Base-by-base conservation (phyloP, 2,113 vertebrate genomes). In the Archilochus colubris region DNA sequence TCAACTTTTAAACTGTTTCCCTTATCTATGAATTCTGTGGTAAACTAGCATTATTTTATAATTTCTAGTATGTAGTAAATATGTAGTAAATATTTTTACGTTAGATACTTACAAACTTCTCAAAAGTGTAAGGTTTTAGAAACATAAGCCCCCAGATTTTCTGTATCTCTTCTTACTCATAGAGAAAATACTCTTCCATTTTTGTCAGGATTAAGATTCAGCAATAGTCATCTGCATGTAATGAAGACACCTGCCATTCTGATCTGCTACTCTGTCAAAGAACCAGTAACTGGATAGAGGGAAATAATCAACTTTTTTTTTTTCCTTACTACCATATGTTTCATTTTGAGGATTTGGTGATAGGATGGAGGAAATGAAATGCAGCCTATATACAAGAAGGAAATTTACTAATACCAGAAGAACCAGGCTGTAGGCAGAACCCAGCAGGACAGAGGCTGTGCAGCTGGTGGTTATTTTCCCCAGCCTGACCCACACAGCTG, bases 401-500 rank as follows among this genome's bases (percentile, higher is more conserved):
- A 95, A 63, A 80, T 88, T 91, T 85, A n/a, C 82, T 77, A 94
- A 91, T 90, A 89, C 61, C 85, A 94, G 76, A 72, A 93, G 89
- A 97, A 88, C 28, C 43, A 55, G 36, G n/a, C 61, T 82, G 43
- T 44, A 51, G 55, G 30, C 31, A 74, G 51, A 88, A 44, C 11
- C 38, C 48, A 92, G 57, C 27, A 74, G 68, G 48, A 70, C 36
- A 20, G 40, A 77, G 46, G 18, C 50, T 55, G 20, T 40, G 38
- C 4, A 14, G 24, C 31, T 89, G 51, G n/a, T 89, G 53, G 22
- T 88, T 91, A 28, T 81, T 57, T 82, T 85, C 74, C 75, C 24
- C 64, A 70, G 20, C 38, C 33, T 68, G 31, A 78, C 28, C 21
- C 3, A 1, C 28, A 63, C 20, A 91, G 48, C 38, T 89, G 33